phyloP scores from a whole-genome alignment of 2,797 vertebrate species.

The Hoplostethus atlanticus region DNA sequence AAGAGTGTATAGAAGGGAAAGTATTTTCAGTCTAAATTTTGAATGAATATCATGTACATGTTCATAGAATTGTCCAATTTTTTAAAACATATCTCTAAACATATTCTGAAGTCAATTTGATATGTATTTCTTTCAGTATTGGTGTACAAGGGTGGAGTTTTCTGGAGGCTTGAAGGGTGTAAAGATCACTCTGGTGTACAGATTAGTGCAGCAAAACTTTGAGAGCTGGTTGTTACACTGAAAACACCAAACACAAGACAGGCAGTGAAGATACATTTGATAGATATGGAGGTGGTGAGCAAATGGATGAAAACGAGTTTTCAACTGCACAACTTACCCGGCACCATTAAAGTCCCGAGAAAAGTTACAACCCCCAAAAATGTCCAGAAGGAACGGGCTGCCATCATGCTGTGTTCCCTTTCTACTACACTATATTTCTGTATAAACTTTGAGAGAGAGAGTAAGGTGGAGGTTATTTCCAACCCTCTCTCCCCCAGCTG shows the following conservation, averaged over 20 bases:
- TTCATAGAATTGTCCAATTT: too few species aligned
- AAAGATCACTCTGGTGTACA: background rate
- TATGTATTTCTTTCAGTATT: too few species aligned
- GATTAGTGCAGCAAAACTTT: background rate
- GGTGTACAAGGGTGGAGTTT: background rate
- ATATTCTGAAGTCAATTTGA: too few species aligned
- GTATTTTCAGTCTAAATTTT: background rate
- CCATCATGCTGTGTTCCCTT: slow-evolving; percentile 26
- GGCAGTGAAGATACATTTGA: background rate
- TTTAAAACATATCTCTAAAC: too few species aligned
- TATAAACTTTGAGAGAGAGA: slow-evolving; percentile 49
- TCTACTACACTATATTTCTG: slow-evolving; percentile 22
- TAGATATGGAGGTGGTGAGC: background rate
- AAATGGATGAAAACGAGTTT: background rate
- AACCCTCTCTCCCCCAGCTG: slow-evolving; percentile 74
- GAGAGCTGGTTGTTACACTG: background rate
- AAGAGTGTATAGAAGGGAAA: too few species aligned
- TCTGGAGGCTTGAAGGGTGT: background rate
- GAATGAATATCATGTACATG: background rate
- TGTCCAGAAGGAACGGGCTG: slow-evolving; percentile 20
- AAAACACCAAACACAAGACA: background rate
- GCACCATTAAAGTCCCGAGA: slow-evolving; percentile 27
- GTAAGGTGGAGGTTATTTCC: slow-evolving; percentile 72
- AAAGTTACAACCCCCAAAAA: slow-evolving; percentile 22
- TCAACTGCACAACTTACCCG: slow-evolving; percentile 45